Evolutionary conservation across 2,113 vertebrate species (phyloP).

Genomic region (Manacus vitellinus): DNA sequence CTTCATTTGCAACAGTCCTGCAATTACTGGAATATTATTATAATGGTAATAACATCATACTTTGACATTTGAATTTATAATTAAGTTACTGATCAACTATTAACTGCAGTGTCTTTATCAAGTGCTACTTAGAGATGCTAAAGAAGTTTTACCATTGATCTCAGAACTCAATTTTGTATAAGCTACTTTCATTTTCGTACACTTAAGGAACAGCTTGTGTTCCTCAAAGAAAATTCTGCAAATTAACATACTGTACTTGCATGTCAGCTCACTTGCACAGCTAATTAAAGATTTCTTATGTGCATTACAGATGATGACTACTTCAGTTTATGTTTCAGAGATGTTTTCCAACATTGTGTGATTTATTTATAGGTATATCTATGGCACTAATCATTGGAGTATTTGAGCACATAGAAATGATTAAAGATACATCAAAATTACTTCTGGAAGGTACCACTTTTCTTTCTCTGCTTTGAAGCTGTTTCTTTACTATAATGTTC

Average conservation of each 20-base stretch:
- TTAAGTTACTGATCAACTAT: neutral
- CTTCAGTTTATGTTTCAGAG: conserved; percentile 41
- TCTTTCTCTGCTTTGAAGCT: conserved; percentile 49
- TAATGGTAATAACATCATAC: neutral
- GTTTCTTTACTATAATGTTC: conserved; percentile 10
- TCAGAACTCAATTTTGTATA: conserved; percentile 26
- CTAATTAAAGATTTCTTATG: conserved; percentile 62
- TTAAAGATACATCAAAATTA: conserved; percentile 69
- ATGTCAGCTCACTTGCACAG: conserved; percentile 24
- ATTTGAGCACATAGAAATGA: conserved; percentile 43
- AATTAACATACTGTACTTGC: conserved; percentile 38
- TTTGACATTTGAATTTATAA: neutral
- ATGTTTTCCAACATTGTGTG: conserved; percentile 49
- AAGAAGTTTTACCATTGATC: neutral
- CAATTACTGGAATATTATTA: neutral
- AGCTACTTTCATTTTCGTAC: conserved; percentile 22
- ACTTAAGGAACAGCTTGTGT: neutral
- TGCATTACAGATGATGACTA: conserved; percentile 32
- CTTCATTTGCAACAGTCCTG: neutral
- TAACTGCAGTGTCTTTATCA: neutral
- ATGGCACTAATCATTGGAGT: conserved; percentile 42
- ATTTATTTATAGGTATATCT: conserved; percentile 59
- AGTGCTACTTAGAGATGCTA: neutral
- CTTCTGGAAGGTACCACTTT: conserved; percentile 39
- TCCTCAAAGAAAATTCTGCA: conserved; percentile 45